Conservation (phyloP, 1,140 invertebrate species). For the Drosophila fuyamai region DNA sequence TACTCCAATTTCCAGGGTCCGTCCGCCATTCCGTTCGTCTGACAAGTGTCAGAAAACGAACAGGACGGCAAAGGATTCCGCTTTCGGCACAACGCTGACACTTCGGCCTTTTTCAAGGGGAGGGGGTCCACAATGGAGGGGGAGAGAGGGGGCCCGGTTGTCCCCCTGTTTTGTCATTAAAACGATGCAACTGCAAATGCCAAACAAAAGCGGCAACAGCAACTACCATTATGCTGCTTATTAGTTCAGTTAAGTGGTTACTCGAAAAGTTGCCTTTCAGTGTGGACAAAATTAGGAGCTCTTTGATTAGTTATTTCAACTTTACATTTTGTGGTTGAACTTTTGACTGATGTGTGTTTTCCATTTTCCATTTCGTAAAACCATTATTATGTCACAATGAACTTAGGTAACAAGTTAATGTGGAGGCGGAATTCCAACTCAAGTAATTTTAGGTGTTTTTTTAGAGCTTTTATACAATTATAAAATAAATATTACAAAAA, state of each 20-base stretch:
- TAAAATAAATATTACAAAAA: too few species aligned
- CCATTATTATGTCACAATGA: too few species aligned
- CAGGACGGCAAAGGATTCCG: conserved; percentile 47
- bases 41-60: conserved; percentile 46
- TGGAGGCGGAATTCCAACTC: too few species aligned
- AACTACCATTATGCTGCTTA: conserved; percentile 45
- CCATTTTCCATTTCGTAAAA: too few species aligned
- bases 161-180: conserved; percentile 71
- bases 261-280: conserved; percentile 12
- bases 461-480: too few species aligned
- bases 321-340: too few species aligned
- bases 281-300: not conserved
- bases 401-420: too few species aligned
- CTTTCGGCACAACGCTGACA: conserved; percentile 60
- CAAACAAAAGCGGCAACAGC: conserved; percentile 42
- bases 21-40: conserved; percentile 44
- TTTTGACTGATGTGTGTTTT: too few species aligned
- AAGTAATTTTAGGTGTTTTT: too few species aligned
- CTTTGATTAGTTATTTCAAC: not conserved
- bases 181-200: conserved; percentile 65
- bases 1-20: conserved; percentile 72
- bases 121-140: not conserved
- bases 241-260: conserved; percentile 61
- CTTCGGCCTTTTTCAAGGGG: conserved; percentile 20
- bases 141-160: not conserved